Evolutionary conservation across 2,797 vertebrate genomes (phyloP).

Genomic region (Alectoris magna): DNA sequence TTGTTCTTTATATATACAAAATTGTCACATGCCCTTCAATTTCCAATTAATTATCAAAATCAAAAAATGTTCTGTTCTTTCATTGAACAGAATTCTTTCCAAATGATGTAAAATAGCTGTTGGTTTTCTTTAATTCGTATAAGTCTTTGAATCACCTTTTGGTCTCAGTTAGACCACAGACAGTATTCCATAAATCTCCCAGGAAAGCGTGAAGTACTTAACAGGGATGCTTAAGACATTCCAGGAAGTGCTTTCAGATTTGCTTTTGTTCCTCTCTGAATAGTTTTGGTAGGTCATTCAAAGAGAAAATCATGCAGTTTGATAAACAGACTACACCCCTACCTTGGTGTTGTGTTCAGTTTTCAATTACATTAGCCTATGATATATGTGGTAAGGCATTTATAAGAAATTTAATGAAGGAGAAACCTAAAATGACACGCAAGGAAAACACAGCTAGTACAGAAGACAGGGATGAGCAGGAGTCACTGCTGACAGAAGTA

Average conservation of each 20-base stretch:
- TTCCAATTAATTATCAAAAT: conserved; percentile 24
- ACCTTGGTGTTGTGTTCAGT: background rate
- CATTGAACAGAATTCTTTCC: background rate
- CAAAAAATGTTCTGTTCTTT: background rate
- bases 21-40: background rate
- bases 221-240: background rate
- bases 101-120: background rate
- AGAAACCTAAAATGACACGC: background rate
- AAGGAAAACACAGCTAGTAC: background rate
- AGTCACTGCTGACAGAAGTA: background rate
- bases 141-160: conserved; percentile 30
- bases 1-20: background rate
- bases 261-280: background rate
- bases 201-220: conserved; percentile 6
- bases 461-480: background rate
- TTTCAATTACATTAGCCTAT: conserved; percentile 17
- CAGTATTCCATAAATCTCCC: conserved; percentile 7
- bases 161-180: conserved; percentile 7
- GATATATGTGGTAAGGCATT: background rate
- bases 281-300: background rate
- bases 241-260: conserved; percentile 11
- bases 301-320: conserved; percentile 17
- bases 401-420: conserved; percentile 14
- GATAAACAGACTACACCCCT: conserved; percentile 11
- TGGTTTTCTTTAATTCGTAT: background rate